phyloP scores from a whole-genome alignment of 1,140 invertebrate species.

The Papilio helenus region DNA sequence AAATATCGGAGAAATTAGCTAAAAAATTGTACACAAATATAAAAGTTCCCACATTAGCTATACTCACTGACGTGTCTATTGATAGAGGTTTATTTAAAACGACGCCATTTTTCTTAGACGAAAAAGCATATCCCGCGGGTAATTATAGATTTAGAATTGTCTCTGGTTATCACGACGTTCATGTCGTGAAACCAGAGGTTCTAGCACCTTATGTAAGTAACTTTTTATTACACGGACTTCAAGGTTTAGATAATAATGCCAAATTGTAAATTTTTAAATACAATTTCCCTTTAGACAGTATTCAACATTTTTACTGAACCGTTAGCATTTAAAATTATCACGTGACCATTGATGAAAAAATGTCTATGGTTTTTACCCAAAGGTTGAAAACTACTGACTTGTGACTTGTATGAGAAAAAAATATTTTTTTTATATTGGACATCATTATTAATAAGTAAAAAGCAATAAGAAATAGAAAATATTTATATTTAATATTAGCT shows the following conservation, averaged over 20 bases:
- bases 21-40: conserved; percentile 47
- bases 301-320: neutral
- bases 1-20: conserved; percentile 50
- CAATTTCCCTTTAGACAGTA: too few relatives aligned
- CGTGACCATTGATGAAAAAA: neutral
- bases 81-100: conserved; percentile 40
- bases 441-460: too few relatives aligned
- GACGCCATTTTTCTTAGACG: conserved; percentile 54
- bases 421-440: too few relatives aligned
- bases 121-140: conserved; percentile 41
- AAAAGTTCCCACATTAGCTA: conserved; percentile 47
- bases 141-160: conserved; percentile 56
- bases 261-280: conserved; percentile 57
- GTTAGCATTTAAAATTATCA: too few relatives aligned
- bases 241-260: conserved; percentile 56
- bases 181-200: conserved; percentile 55
- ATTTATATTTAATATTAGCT: too few relatives aligned
- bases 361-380: neutral
- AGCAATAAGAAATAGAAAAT: too few relatives aligned
- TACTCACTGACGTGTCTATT: conserved; percentile 47
- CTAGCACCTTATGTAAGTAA: conserved; percentile 50
- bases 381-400: neutral
- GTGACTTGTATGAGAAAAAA: too few relatives aligned
- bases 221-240: conserved; percentile 58
- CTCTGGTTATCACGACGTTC: conserved; percentile 58